Evolutionary conservation across 2,888 invertebrate genomes (phyloP).

Genomic region (Acrobasis repandana): DNA sequence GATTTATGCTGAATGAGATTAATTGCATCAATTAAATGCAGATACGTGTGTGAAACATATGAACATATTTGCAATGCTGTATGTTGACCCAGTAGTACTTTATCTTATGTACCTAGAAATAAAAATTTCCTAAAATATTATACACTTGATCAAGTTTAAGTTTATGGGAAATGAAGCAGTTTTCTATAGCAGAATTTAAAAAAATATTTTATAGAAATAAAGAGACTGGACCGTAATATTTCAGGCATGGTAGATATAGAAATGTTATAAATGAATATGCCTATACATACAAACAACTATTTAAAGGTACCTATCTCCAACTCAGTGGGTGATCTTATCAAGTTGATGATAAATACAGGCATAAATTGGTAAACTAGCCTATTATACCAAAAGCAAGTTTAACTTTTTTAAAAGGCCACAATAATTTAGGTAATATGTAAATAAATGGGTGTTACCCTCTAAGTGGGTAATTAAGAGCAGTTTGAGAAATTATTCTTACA

Average conservation of each 20-base stretch:
- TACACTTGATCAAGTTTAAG: slow-evolving; percentile 71
- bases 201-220: slow-evolving; percentile 27
- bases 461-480: slow-evolving; percentile 61
- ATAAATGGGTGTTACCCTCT: slow-evolving; percentile 69
- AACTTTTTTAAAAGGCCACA: slow-evolving; percentile 76
- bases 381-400: slow-evolving; percentile 76
- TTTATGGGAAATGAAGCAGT: slow-evolving; percentile 59
- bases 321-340: slow-evolving; percentile 22
- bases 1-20: slow-evolving; percentile 21
- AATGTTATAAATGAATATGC: slow-evolving; percentile 46
- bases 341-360: slow-evolving; percentile 53
- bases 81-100: slow-evolving; percentile 73
- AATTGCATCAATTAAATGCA: slow-evolving; percentile 40
- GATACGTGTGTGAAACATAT: slow-evolving; percentile 6
- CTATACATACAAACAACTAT: slow-evolving; percentile 50
- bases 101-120: slow-evolving; percentile 78
- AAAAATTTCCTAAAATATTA: slow-evolving; percentile 75
- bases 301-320: slow-evolving; percentile 13
- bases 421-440: slow-evolving; percentile 78
- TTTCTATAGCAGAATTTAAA: slow-evolving; percentile 50
- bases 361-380: slow-evolving; percentile 64
- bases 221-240: slow-evolving; percentile 4
- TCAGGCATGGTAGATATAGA: slow-evolving; percentile 6
- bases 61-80: slow-evolving; percentile 58
- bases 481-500: slow-evolving; percentile 60